These are phyloP conservation scores for Sinonovacula constricta DNA, from an alignment of 1,140 invertebrate genomes.

Conservation along the genomic window DNA sequence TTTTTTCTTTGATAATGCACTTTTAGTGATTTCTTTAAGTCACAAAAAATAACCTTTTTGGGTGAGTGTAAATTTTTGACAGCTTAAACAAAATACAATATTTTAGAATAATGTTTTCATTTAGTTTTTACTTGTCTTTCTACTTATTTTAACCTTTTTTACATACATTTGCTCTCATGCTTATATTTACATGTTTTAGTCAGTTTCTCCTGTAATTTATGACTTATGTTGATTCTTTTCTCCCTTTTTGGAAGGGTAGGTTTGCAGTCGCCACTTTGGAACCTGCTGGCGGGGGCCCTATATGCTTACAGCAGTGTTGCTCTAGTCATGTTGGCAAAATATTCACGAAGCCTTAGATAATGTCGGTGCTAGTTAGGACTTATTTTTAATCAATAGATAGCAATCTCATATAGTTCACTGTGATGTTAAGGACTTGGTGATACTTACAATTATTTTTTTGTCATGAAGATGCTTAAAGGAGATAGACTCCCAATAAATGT, in stretches of 20 bases:
- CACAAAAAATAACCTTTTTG: too few relatives aligned
- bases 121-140: background rate
- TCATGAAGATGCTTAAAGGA: too few relatives aligned
- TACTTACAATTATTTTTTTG: too few relatives aligned
- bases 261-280: background rate
- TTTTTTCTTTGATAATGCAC: too few relatives aligned
- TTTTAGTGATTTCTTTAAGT: too few relatives aligned
- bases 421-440: too few relatives aligned
- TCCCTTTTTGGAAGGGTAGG: conserved; percentile 47
- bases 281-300: conserved; percentile 31
- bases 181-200: background rate
- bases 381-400: too few relatives aligned
- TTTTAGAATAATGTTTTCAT: background rate
- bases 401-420: too few relatives aligned
- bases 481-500: too few relatives aligned
- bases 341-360: conserved; percentile 37
- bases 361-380: conserved; percentile 11
- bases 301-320: conserved; percentile 28
- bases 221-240: too few relatives aligned
- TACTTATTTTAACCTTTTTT: background rate
- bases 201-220: too few relatives aligned
- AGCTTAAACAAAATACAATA: background rate
- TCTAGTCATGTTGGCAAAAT: conserved; percentile 30
- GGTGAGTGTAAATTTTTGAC: background rate
- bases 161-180: background rate